These are phyloP conservation scores for Typhlomys cinereus DNA, from an alignment of 2,113 vertebrate species.

Conservation along the genomic window DNA sequence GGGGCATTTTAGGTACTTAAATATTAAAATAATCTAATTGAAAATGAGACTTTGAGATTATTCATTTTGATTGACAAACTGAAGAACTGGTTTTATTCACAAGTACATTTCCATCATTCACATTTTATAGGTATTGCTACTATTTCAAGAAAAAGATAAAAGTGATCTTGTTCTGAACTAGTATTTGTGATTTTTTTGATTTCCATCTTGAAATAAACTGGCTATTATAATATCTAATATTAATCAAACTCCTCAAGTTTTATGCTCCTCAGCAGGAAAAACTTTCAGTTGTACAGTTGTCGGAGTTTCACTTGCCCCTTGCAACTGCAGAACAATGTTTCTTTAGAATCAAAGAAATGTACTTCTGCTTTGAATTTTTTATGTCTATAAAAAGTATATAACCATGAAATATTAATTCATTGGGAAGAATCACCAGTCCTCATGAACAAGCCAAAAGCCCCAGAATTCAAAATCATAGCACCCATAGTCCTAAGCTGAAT, in stretches of 20 bases:
- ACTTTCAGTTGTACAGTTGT: background rate
- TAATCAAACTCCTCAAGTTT: slow-evolving; percentile 45
- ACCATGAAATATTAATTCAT: background rate
- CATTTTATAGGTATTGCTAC: slow-evolving; percentile 1
- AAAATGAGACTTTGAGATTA: slow-evolving; percentile 74
- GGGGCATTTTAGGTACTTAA: slow-evolving; percentile 74
- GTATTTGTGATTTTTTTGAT: slow-evolving; percentile 10
- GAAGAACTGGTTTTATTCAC: slow-evolving; percentile 51
- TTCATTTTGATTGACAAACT: slow-evolving; percentile 77
- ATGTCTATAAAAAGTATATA: background rate
- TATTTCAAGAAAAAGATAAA: slow-evolving; percentile 7
- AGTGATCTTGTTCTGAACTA: slow-evolving; percentile 4
- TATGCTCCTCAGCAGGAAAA: background rate
- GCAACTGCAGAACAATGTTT: slow-evolving; percentile 25
- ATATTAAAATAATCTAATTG: slow-evolving; percentile 78
- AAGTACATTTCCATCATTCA: slow-evolving; percentile 44
- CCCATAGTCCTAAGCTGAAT: background rate
- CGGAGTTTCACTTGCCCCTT: background rate
- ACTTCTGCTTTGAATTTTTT: background rate
- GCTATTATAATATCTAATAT: slow-evolving; percentile 11
- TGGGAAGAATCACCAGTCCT: background rate
- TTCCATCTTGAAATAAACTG: background rate
- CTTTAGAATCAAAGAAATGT: slow-evolving; percentile 19
- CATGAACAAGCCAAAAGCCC: background rate
- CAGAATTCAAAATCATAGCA: background rate